Evolutionary conservation across 2,797 vertebrate genomes (phyloP), one percentile per base, ranked within the genome.

Genomic region (Ptychadena robeensis): DNA sequence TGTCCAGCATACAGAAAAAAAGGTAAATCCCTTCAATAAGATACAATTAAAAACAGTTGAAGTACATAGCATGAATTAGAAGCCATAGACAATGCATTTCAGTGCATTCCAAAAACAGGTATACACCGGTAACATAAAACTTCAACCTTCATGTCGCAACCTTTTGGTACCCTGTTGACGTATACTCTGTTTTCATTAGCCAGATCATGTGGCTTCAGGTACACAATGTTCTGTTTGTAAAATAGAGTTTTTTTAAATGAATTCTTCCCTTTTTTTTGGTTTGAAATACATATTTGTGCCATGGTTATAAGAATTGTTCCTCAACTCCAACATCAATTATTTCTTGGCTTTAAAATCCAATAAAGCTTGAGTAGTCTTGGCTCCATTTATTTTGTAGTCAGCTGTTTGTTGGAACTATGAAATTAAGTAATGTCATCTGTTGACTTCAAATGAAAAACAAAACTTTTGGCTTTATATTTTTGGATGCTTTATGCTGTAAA

Each of bases 311-410:
- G 1, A 2, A 48, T 40, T 44, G 9, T 9, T 73, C 6, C 31
- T 34, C 15, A 59, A 18, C 32, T 53, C 10, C 67, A 28, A 37
- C 68, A 40, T 27, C 35, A 71, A 71, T 40, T 71, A 44, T 44
- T 30, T 71, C 68, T 44, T 71, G 68, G 72, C 72, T 61, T 34
- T 34, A 61, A 59, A 44, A 71, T 9, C 35, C 34, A 70, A 25
- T 27, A 70, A 38, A 38, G 22, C 11, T n/a, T 72, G 7, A 35
- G 30, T 67, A 22, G 7, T 34, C 35, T 67, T 67, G 30, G 30
- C 15, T 61, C 11, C 25, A 25, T 61, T 28, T 28, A 9, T 27
- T 28, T 25, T 61, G 11, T 28, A 61, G 27, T 61, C 27, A 61
- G n/a, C 59, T 12, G 0, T 61, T 61, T 61, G 59, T 35, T 34